phyloP scores from a whole-genome alignment of 2,797 vertebrate species.

The Galaxias olidus region DNA sequence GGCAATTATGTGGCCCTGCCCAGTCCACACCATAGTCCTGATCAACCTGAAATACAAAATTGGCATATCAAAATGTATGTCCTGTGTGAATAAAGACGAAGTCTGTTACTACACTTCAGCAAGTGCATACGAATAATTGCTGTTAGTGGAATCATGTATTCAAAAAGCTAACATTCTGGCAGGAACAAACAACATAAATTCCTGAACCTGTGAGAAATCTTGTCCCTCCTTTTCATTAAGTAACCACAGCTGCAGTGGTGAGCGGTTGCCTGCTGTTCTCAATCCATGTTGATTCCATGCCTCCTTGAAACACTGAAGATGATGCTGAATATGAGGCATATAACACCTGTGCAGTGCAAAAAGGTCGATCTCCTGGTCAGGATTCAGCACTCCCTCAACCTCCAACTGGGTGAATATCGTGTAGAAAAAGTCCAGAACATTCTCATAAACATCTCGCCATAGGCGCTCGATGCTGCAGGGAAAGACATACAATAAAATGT shows the following conservation, averaged over 20 bases:
- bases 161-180: too few species aligned
- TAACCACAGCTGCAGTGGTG: constrained; percentile 18
- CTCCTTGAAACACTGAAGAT: constrained; percentile 8
- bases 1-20: constrained; percentile 9
- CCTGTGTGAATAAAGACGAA: too few species aligned
- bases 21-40: constrained; percentile 16
- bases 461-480: not conserved
- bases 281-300: too few species aligned
- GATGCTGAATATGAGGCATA: not conserved
- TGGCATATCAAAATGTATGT: too few species aligned
- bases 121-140: not conserved
- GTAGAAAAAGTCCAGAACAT: not conserved
- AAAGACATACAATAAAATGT: not conserved
- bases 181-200: not conserved
- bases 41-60: constrained; percentile 14
- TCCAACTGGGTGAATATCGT: not conserved
- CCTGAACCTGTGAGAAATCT: constrained; percentile 6
- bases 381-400: constrained; percentile 1
- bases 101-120: too few species aligned
- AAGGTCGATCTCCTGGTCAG: constrained; percentile 4
- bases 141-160: not conserved
- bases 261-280: not conserved
- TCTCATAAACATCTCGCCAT: not conserved
- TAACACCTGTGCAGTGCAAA: not conserved
- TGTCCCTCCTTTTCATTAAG: constrained; percentile 2